Base-by-base conservation (phyloP, 2,113 vertebrate genomes). In the Hymenochirus boettgeri region DNA sequence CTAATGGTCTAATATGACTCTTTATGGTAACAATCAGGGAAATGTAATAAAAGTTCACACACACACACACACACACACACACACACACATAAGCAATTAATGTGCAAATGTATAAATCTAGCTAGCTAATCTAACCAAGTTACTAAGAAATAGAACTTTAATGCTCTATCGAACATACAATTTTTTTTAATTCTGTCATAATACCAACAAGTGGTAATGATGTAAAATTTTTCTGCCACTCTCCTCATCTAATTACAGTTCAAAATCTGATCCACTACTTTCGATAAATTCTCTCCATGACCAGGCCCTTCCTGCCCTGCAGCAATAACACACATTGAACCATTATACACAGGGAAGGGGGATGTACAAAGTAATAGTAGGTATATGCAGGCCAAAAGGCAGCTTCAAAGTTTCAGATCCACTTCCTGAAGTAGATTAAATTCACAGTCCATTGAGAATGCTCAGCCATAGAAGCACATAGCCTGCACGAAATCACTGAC, bases 291-390 rank as follows among this genome's bases (percentile, higher is more conserved):
- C 24, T 58, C 46, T 27, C 55, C 48, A n/a, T 35, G 46, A 13
- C 54, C 25, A 37, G 27, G 64, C n/a, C 45, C 26, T 23, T 37
- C 24, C 11, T 58, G 54, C 64, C 64, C 55, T 51, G 46, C 27
- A 57, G 64, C 29, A 13, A 39, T 39, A 58, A 58, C 7, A 37
- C 55, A 66, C 55, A 27, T 58, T 58, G 45, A 17, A 50, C 58
- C 64, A 66, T 66, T 66, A 58, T 21, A 57, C 53, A 47, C 63
- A 65, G 19, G 45, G 51, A 57, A 33, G 37, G n/a, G 22, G 42
- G 54, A 29, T 50, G 45, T 45, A 19, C 51, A 57, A 17, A 57
- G 10, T 37, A 65, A 57, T 65, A 37, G 19, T 21, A 12, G 18
- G 18, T 22, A 3, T 12, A 48, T 22, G 46, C 18, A 22, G 46